A percentile compares a stretch with the other conserved stretches of the same genome.
These are phyloP conservation scores for Drosophila fuyamai DNA, from an alignment of 1,140 invertebrate genomes.

Conservation along the genomic window DNA sequence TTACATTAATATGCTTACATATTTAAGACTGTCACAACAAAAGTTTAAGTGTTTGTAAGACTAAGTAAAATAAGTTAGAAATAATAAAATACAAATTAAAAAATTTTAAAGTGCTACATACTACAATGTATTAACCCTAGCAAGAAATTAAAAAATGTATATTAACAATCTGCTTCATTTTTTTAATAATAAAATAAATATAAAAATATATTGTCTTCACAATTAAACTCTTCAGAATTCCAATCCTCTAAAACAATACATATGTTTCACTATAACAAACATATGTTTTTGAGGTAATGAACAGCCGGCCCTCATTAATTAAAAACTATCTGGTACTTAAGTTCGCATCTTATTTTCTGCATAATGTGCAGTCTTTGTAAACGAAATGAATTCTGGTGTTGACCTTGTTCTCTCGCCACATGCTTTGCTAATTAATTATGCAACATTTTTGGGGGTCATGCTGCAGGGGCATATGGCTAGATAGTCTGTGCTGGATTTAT, in stretches of 20 bases:
- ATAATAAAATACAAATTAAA: background rate
- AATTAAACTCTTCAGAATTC: no score
- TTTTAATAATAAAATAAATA: no score
- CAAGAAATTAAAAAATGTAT: background rate
- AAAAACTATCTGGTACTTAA: slow-evolving; percentile 11
- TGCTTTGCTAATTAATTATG: slow-evolving; percentile 60
- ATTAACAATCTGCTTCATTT: no score
- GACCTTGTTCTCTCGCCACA: slow-evolving; percentile 35
- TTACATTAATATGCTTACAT: no score
- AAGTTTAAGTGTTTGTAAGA: no score
- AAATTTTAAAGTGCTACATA: no score
- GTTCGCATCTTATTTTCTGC: slow-evolving; percentile 41
- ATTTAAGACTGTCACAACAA: no score
- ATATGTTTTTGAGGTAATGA: background rate
- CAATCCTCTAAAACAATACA: no score
- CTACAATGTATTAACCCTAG: no score
- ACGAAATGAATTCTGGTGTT: slow-evolving; percentile 23
- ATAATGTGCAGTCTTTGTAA: slow-evolving; percentile 46
- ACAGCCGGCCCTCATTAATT: background rate
- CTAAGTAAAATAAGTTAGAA: no score
- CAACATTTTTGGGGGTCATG: slow-evolving; percentile 31
- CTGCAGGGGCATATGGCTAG: slow-evolving; percentile 23
- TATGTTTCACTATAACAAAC: no score
- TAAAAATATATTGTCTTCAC: no score
- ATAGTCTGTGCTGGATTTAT: slow-evolving; percentile 17